Base-by-base conservation (phyloP, 1,140 invertebrate genomes). In the Atopsyche davidsoni region DNA sequence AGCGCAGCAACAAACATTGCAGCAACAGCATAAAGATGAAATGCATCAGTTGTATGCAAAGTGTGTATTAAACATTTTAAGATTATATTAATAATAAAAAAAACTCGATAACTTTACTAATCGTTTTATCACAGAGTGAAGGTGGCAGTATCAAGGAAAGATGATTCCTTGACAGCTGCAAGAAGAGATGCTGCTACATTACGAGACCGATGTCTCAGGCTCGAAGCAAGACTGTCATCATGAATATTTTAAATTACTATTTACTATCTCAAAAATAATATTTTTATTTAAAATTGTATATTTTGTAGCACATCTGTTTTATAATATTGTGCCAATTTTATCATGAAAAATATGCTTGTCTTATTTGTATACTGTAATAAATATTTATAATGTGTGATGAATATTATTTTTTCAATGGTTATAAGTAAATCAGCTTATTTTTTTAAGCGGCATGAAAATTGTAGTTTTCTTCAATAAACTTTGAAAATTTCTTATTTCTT, bases 91-190 rank as follows among this genome's bases (percentile, higher is more conserved):
- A 28, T n/a, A 28, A 28, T 28, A 28, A 28, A 28, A 28, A 28
- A 28, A 28, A 7, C n/a, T 7, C n/a, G 24, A 7, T n/a, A 28
- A 28, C 24, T 28, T 11, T 18, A 21, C 23, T 19, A 24, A n/a
- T 14, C 25, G 25, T 40, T 14, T 45, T 46, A 55, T 66, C 64
- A 49, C 56, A 85, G 86, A 59, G 83, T 91, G 31, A 88, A 87
- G 67, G 75, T 88, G 45, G 80, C 86, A 1, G 77, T 91, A 4
- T 78, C 80, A 1, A 79, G 83, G 35, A 89, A 89, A 68, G 84
- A 89, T 62, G 78, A 86, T 17, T 77, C 81, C 7, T 77, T 89
- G 22, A 77, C 79, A 49, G 77, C 84, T 51, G 65, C 89, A 1
- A 80, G 78, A 19, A 77, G 81, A 17, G 82, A 89, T 60, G 73